Conservation (phyloP, 2,888 invertebrate species). For the Synanthedon formicaeformis region DNA sequence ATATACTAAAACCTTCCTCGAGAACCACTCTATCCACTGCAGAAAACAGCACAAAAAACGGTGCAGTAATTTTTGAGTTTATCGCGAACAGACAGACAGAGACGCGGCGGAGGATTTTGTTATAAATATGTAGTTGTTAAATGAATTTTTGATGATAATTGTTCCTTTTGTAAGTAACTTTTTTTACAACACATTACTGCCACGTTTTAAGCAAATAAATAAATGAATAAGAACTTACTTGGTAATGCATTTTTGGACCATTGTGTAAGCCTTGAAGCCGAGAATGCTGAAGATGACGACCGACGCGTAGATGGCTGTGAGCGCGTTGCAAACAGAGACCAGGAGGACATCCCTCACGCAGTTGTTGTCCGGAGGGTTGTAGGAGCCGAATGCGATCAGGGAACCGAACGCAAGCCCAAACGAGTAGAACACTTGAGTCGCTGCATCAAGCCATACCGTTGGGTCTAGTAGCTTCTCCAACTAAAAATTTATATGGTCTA, state of each 20-base stretch:
- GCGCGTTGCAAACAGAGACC: conserved; percentile 91
- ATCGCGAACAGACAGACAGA: too few species aligned
- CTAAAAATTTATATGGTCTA: conserved; percentile 57
- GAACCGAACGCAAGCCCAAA: conserved; percentile 96
- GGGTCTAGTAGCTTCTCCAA: conserved; percentile 87
- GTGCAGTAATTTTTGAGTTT: too few species aligned
- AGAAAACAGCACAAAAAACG: too few species aligned
- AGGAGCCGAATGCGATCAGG: conserved; percentile 94
- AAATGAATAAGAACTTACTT: conserved; percentile 31
- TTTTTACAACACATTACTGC: too few species aligned
- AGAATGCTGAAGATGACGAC: conserved; percentile 95
- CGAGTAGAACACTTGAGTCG: conserved; percentile 97
- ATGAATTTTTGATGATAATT: too few species aligned
- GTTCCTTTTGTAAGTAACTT: too few species aligned
- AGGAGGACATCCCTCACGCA: conserved; percentile 91
- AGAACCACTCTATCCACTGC: too few species aligned
- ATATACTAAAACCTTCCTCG: too few species aligned
- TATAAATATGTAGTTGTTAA: too few species aligned
- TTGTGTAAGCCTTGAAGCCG: conserved; percentile 94
- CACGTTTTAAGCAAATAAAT: too few species aligned
- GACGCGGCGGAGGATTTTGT: too few species aligned
- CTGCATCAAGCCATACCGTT: conserved; percentile 95
- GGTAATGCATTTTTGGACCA: conserved; percentile 85
- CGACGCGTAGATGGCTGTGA: conserved; percentile 95
- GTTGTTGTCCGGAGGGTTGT: conserved; percentile 95